Base-by-base conservation (phyloP, 2,797 vertebrate species). In the Bradypus variegatus region DNA sequence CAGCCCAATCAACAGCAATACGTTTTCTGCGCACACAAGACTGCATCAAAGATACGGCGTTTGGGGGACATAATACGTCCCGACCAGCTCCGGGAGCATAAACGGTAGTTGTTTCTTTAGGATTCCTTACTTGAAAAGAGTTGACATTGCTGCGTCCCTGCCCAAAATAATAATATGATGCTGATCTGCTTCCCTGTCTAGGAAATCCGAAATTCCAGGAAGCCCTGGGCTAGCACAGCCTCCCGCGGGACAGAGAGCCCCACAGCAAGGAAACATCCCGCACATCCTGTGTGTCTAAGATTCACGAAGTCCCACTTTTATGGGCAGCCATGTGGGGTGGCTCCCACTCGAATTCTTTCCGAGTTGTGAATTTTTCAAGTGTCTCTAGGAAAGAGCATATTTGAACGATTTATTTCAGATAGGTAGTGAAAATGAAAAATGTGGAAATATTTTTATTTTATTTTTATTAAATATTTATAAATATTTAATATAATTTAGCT, bases 251-350 rank as follows among this genome's bases (percentile, higher is more conserved):
- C 15, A 45, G 64, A 65, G 29, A 85, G 45, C n/a, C 53, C 23
- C 8, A 6, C 5, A 21, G 55, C 18, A 21, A 6, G 55, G 5
- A 5, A 18, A 55, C 53, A 16, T 53, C 50, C 50, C 5, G 16
- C 12, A 21, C 58, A 8, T 58, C 19, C 2, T 23, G 4, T n/a
- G 12, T 38, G 1, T 33, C 29, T n/a, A 41, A 2, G 2, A 31
- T 8, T 7, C 9, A 14, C 50, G 0, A 38, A 25, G 53, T 11
- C 14, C 33, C 36, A 10, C 29, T 4, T 4, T 13, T 18, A 21
- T 1, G 11, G 45, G 23, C 7, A 33, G 2, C 8, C 50, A 38
- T 33, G 19, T 31, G 18, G 36, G 23, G 13, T 31, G 50, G 25
- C 36, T 60, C 13, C 53, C 38, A 8, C n/a, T 48, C 21, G 41